phyloP scores from a whole-genome alignment of 2,113 vertebrate genomes.

The Vidua macroura region DNA sequence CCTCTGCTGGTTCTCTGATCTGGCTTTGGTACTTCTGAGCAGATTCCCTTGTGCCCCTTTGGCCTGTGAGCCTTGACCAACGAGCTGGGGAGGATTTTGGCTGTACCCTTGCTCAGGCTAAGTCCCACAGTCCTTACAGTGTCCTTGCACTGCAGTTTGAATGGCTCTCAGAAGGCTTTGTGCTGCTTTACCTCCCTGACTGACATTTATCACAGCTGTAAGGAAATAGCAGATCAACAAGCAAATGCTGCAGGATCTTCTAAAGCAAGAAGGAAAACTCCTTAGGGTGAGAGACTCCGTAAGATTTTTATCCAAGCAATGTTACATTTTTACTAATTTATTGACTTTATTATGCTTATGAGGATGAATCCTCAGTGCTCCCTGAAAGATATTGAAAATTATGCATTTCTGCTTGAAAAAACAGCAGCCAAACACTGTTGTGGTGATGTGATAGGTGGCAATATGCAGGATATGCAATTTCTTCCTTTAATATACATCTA shows the following conservation, averaged over 20 bases:
- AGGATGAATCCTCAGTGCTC: background rate
- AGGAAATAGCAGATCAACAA: background rate
- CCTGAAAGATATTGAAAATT: background rate
- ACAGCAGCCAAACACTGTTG: background rate
- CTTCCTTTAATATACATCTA: background rate
- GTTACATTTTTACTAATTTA: background rate
- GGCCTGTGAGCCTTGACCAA: background rate
- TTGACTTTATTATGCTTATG: background rate
- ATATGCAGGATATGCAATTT: background rate
- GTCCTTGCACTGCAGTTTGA: background rate
- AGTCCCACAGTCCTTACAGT: background rate
- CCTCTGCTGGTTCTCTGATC: background rate
- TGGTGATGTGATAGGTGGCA: background rate
- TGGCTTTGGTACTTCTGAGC: background rate
- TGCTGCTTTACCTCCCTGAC: background rate
- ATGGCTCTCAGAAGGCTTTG: background rate
- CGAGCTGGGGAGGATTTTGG: background rate
- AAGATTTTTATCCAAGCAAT: background rate
- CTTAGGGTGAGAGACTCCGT: background rate
- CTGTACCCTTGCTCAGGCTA: background rate
- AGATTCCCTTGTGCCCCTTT: background rate
- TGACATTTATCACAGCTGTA: background rate
- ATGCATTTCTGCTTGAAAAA: background rate
- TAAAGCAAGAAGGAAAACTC: background rate
- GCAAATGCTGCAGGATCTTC: background rate